These are phyloP conservation scores for Dipodomys merriami DNA, from an alignment of 2,113 vertebrate genomes.

Conservation along the genomic window DNA sequence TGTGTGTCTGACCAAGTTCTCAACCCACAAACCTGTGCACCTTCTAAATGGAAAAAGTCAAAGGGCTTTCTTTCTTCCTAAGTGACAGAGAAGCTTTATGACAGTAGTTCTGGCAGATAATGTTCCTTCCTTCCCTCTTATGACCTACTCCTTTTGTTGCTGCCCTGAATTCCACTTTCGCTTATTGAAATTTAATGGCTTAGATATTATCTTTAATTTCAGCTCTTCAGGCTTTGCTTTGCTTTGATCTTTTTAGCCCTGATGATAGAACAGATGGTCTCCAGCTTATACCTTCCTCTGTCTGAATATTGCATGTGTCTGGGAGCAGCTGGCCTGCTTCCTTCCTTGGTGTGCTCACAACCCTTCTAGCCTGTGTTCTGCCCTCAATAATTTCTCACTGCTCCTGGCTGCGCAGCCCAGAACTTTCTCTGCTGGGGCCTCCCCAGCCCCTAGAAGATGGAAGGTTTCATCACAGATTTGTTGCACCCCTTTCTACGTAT, in stretches of 20 bases:
- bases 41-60: not conserved
- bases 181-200: constrained; percentile 36
- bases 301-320: not conserved
- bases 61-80: not conserved
- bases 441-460: not conserved
- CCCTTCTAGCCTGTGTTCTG: not conserved
- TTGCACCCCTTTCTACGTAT: not conserved
- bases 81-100: not conserved
- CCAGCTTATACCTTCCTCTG: not conserved
- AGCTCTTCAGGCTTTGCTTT: not conserved
- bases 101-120: not conserved
- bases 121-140: not conserved
- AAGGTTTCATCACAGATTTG: too few species aligned
- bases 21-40: not conserved
- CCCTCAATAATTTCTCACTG: not conserved
- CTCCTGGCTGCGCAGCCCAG: not conserved
- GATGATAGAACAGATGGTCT: not conserved
- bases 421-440: not conserved
- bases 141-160: not conserved
- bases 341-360: not conserved
- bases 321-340: not conserved
- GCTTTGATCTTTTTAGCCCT: not conserved
- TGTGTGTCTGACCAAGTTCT: not conserved
- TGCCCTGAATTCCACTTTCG: constrained; percentile 6
- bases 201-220: constrained; percentile 1